Evolutionary conservation across 2,888 invertebrate species (phyloP).

Genomic region (Aporophyla nigra): DNA sequence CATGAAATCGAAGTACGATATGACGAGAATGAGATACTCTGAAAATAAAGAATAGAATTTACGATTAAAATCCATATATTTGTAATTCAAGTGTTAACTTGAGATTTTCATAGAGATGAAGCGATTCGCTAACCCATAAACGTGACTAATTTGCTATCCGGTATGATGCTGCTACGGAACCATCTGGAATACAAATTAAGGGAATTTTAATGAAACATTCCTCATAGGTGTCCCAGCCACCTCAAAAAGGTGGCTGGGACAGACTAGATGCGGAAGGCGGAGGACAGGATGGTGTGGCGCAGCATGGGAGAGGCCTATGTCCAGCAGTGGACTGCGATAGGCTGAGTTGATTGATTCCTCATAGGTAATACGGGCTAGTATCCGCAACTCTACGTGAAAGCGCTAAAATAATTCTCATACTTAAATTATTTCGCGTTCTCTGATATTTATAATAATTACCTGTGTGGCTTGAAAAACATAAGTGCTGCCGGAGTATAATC

Average conservation of each 20-base stretch:
- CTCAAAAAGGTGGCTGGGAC: too few species aligned
- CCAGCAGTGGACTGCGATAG: too few species aligned
- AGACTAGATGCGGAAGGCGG: too few species aligned
- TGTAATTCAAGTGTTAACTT: not conserved
- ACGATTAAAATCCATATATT: constrained; percentile 5
- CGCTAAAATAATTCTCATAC: too few species aligned
- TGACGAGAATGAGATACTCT: constrained; percentile 84
- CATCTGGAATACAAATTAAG: constrained; percentile 76
- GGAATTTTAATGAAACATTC: not conserved
- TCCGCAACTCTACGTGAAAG: not conserved
- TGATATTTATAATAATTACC: constrained; percentile 65
- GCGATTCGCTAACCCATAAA: constrained; percentile 80
- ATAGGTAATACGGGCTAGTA: not conserved
- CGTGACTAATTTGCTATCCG: constrained; percentile 82
- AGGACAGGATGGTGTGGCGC: too few species aligned
- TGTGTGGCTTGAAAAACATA: constrained; percentile 82
- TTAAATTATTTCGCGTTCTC: not conserved
- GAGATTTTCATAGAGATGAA: not conserved
- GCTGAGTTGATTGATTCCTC: too few species aligned
- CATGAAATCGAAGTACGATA: constrained; percentile 86
- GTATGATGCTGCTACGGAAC: constrained; percentile 86
- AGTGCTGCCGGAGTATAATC: constrained; percentile 78
- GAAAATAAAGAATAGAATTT: constrained; percentile 65
- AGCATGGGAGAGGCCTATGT: too few species aligned
- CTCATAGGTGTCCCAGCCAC: too few species aligned